Evolutionary conservation across 2,888 invertebrate genomes (phyloP).

Genomic region (Conchocele bisecta): DNA sequence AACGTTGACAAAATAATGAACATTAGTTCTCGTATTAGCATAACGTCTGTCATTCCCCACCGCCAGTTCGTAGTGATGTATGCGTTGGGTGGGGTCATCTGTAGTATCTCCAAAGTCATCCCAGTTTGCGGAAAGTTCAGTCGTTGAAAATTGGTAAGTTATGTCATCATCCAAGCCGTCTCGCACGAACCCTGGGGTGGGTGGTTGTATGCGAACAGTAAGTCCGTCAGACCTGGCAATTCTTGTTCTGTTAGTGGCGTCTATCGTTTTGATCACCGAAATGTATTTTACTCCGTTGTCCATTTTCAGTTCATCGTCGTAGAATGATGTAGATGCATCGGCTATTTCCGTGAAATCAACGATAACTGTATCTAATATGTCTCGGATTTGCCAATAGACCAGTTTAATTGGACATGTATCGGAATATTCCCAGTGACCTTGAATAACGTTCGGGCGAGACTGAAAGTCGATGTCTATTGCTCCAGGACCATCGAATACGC

Average conservation of each 20-base stretch:
- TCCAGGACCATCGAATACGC: constrained; percentile 49
- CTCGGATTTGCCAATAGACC: constrained; percentile 53
- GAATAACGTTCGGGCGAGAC: constrained; percentile 43
- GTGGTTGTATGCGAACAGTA: constrained; percentile 61
- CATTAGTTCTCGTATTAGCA: constrained; percentile 58
- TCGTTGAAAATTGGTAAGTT: constrained; percentile 52
- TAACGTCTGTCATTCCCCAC: constrained; percentile 68
- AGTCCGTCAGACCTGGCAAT: constrained; percentile 58
- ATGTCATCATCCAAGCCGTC: constrained; percentile 61
- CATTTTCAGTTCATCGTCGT: constrained; percentile 56
- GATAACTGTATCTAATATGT: constrained; percentile 47
- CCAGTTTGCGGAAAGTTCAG: constrained; percentile 64
- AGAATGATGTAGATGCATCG: constrained; percentile 28
- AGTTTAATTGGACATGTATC: constrained; percentile 59
- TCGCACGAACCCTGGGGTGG: constrained; percentile 58
- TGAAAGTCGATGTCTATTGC: constrained; percentile 49
- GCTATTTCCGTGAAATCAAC: constrained; percentile 29
- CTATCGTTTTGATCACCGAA: constrained; percentile 41
- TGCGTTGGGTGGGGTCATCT: constrained; percentile 52
- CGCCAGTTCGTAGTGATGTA: constrained; percentile 65
- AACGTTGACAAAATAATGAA: constrained; percentile 62
- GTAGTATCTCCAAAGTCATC: constrained; percentile 57
- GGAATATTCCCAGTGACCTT: constrained; percentile 60
- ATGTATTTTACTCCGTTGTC: constrained; percentile 61
- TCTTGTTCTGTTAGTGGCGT: constrained; percentile 45